phyloP scores from a whole-genome alignment of 1,140 invertebrate genomes.

The Trichomalopsis sarcophagae region DNA sequence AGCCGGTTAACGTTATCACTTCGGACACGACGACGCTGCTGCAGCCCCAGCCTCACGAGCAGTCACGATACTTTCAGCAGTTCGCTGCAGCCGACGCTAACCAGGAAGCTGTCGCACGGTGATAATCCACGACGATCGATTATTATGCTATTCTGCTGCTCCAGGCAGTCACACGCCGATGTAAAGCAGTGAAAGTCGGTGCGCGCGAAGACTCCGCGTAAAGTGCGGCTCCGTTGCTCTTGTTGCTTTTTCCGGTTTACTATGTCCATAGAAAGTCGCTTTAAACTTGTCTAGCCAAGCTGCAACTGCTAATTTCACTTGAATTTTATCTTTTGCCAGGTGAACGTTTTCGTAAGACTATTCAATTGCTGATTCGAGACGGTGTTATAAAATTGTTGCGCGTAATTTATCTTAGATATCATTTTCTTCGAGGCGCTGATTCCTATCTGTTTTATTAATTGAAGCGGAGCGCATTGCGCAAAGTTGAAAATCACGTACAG shows the following conservation, averaged over 20 bases:
- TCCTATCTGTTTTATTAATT: background rate
- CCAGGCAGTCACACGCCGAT: conserved; percentile 51
- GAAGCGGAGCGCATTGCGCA: background rate
- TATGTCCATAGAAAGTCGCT: background rate
- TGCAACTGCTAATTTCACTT: background rate
- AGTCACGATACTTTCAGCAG: conserved; percentile 33
- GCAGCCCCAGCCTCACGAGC: conserved; percentile 66
- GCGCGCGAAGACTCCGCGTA: background rate
- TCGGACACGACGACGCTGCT: conserved; percentile 83
- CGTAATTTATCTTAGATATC: background rate
- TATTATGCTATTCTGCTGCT: background rate
- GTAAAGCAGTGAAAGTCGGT: conserved; percentile 34
- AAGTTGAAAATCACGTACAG: background rate
- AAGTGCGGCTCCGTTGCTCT: background rate
- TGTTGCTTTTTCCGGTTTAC: background rate
- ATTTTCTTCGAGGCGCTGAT: background rate
- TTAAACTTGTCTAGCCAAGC: background rate
- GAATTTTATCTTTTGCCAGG: background rate
- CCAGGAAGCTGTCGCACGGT: conserved; percentile 25
- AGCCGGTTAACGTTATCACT: conserved; percentile 82
- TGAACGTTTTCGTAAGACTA: background rate
- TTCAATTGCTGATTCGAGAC: background rate
- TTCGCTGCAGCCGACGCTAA: background rate
- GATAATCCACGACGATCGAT: background rate
- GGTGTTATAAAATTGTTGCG: background rate